phyloP scores from a whole-genome alignment of 1,140 invertebrate genomes.

The Battus philenor region DNA sequence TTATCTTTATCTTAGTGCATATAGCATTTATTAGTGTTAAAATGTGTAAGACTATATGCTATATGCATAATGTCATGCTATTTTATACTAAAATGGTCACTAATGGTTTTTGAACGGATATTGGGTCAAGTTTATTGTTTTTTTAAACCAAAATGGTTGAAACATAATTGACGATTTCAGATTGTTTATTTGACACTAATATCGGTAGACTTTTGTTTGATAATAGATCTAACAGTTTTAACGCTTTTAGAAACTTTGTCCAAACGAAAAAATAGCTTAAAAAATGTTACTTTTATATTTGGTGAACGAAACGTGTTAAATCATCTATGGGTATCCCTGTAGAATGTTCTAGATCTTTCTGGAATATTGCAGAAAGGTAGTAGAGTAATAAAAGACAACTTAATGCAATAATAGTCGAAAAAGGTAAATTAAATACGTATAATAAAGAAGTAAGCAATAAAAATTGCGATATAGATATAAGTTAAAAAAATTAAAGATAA shows the following conservation, averaged over 20 bases:
- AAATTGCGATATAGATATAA: not conserved
- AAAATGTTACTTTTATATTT: too few relatives aligned
- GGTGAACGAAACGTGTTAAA: conserved; percentile 1
- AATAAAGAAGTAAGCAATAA: too few relatives aligned
- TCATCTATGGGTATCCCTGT: not conserved
- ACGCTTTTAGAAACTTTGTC: too few relatives aligned
- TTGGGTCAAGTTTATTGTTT: conserved; percentile 14
- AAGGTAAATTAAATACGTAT: too few relatives aligned
- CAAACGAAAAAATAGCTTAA: too few relatives aligned
- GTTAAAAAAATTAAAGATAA: not conserved
- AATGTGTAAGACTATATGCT: too few relatives aligned
- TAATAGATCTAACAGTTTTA: too few relatives aligned
- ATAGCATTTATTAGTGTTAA: too few relatives aligned
- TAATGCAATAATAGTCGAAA: too few relatives aligned
- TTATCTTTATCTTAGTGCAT: too few relatives aligned
- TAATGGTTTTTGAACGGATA: conserved; percentile 16
- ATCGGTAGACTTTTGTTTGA: conserved; percentile 9
- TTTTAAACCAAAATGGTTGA: conserved; percentile 11
- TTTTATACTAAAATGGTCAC: conserved; percentile 25
- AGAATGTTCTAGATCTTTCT: not conserved
- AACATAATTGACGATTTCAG: conserved; percentile 27
- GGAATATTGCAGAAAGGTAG: not conserved
- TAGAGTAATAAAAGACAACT: not conserved
- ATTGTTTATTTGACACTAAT: conserved; percentile 27
- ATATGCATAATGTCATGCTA: too few relatives aligned